Base-by-base conservation (phyloP, 1,140 invertebrate genomes). In the Penaeus vannamei region DNA sequence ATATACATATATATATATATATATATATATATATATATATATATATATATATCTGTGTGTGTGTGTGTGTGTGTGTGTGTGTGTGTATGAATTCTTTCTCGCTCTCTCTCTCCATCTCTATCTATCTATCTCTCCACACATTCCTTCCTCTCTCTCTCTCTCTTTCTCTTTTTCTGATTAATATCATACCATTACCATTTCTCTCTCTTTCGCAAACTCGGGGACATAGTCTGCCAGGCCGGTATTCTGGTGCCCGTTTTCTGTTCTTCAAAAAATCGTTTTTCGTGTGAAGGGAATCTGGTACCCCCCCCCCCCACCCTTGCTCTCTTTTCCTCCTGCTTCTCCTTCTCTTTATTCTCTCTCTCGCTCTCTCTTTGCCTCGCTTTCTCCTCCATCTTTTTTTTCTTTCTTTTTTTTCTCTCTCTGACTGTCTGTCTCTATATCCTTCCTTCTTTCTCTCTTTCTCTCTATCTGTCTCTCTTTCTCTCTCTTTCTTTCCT, bases 21-120 rank as follows among this genome's bases (percentile, higher is more conserved):
- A 72, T 72, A 72, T 72, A n/a, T 72, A n/a, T 72, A 72, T 72
- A 72, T 72, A 72, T 72, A 72, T 72, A 72, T 72, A 72, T 72
- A 23, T 72, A 72, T 72, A 72, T 72, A 72, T n/a, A 72, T 72
- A 72, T 72, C 1, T n/a, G 8, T 72, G 8, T 72, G n/a, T 46
- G 10, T 46, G 10, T 46, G 10, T 46, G 10, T 46, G 10, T 46
- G 10, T 46, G 10, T 46, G 10, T 46, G 10, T 46, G 42, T 46
- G 42, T 46, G 42, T 46, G n/a, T n/a, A n/a, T n/a, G n/a, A n/a
- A 22, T 3, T 23, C 66, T 69, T 3, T 81, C 42, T 81, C 79
- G 53, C 79, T 81, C 79, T 81, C 53, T 81, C 79, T 81, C 53
- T 81, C 42, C 59, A 20, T 81, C 79, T 82, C 20, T 60, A 36